Evolutionary conservation across 2,797 vertebrate genomes (phyloP).

Genomic region (Pipistrellus kuhlii): DNA sequence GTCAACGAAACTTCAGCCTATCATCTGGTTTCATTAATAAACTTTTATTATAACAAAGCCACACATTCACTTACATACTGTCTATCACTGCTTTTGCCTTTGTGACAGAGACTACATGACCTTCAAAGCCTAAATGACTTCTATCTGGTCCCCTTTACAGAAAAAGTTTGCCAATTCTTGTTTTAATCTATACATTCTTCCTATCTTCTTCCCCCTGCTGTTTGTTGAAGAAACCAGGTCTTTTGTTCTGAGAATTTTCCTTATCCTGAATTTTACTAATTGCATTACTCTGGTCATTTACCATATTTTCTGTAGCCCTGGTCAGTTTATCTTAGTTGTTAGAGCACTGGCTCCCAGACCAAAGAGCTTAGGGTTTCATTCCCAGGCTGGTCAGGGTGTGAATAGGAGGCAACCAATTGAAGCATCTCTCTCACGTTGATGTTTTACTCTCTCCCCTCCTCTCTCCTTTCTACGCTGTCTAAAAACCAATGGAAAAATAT

Average conservation of each 20-base stretch:
- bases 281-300: not conserved
- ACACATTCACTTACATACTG: not conserved
- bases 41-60: constrained; percentile 1
- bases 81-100: not conserved
- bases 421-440: no score
- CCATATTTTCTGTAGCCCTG: not conserved
- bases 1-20: not conserved
- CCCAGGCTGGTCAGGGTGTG: no score
- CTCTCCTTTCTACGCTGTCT: no score
- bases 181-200: not conserved
- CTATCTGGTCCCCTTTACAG: not conserved
- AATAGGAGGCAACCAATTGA: no score
- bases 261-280: not conserved
- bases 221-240: not conserved
- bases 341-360: no score
- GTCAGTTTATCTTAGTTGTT: no score
- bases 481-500: no score
- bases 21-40: not conserved
- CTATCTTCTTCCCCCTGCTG: not conserved
- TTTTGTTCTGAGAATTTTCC: not conserved
- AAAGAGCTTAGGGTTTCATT: no score
- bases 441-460: no score
- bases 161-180: not conserved
- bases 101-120: not conserved
- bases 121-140: constrained; percentile 14